Percentiles rank a stretch among this genome's conserved stretches.
These are phyloP conservation scores for Luidia sarsii DNA, from an alignment of 53 echinoderm and acorn worm species.

Conservation along the genomic window DNA sequence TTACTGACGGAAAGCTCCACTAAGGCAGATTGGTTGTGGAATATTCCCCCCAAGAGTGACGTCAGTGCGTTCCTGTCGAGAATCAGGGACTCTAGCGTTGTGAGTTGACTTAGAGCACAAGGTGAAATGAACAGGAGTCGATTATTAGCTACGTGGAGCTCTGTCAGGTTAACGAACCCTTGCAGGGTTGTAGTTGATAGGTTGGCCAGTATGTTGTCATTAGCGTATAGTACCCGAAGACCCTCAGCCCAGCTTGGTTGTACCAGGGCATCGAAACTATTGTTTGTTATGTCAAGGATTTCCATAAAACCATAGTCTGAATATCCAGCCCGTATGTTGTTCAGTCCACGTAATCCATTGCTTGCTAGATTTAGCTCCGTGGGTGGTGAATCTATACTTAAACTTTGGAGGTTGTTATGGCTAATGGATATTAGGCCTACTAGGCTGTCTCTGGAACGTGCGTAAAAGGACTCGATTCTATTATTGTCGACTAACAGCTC, in stretches of 20 bases:
- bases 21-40: neutral
- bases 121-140: constrained; percentile 6
- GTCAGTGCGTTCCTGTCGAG: constrained; percentile 13
- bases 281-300: constrained; percentile 11
- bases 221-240: constrained; percentile 9
- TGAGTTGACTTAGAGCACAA: neutral
- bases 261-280: constrained; percentile 16
- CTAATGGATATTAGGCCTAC: neutral
- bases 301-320: neutral
- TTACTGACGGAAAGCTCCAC: constrained; percentile 28
- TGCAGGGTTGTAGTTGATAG: constrained; percentile 31
- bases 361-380: neutral
- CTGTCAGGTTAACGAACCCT: constrained; percentile 26
- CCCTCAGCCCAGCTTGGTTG: constrained; percentile 18
- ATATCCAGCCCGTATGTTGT: neutral
- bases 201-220: too few species aligned
- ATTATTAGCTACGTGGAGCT: too few species aligned
- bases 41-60: neutral
- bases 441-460: too few species aligned
- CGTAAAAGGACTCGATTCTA: too few species aligned
- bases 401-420: neutral
- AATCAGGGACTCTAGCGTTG: neutral
- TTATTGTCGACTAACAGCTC: too few species aligned
- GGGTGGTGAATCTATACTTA: neutral
- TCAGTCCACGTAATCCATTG: constrained; percentile 1